Evolutionary conservation across 2,888 invertebrate species (phyloP), one percentile per base, ranked within the genome.

Genomic region (Saturnia pavonia): DNA sequence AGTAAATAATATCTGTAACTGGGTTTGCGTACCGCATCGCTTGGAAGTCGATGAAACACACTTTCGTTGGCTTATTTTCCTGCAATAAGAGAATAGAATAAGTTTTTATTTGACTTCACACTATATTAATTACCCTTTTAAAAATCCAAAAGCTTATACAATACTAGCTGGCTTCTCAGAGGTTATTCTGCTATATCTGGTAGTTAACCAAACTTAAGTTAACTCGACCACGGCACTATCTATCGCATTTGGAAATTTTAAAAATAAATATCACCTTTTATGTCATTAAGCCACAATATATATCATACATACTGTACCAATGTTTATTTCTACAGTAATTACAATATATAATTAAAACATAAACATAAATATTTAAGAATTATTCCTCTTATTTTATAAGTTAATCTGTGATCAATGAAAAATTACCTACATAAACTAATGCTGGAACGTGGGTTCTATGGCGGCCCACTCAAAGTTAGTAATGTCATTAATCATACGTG

Each of bases 11-110:
- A 69, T 92, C 92, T 0, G 87, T 90, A 0, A 84, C 80, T n/a
- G 92, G 92, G 73, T 81, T 88, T 0, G 90, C 83, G 70, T 88
- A 91, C 1, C 92, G 83, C 83, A 90, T 86, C 7, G 88, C 86
- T 88, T 94, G 92, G 69, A 88, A 92, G 73, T 92, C 92, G 68
- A 92, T 78, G 71, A 92, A 89, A 69, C 91, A 90, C 42, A 91
- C 74, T 74, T 86, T 82, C 43, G 76, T 76, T 67, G 78, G 73
- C n/a, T 76, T 73, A n/a, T 74, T 76, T 1, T 80, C 82, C 91
- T 92, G 88, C 2, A 68, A 69, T n/a, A 54, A 27, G 4, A 25
- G 7, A 14, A n/a, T 22, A 34, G 3, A 34, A 34, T 34, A 34
- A 34, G 3, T 34, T 6, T 34, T 34, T 34, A 34, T 34, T 2